Conservation (phyloP, 2,113 vertebrate species). For the Entelurus aequoreus region DNA sequence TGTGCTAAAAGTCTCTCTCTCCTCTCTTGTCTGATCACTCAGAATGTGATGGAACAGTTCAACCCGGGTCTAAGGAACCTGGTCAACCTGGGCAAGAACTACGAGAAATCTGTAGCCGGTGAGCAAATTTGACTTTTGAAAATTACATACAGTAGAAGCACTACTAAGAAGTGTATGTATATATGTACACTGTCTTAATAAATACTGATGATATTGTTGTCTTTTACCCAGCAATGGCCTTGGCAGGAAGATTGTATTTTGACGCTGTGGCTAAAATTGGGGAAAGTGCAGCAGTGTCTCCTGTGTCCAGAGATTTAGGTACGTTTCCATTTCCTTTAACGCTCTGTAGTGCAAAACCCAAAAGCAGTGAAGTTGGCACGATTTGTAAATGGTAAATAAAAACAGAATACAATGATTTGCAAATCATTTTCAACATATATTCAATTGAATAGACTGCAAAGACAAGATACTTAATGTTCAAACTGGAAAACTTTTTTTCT, state of each 20-base stretch:
- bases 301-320: slow-evolving; percentile 93
- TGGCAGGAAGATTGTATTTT: slow-evolving; percentile 92
- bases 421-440: too few species aligned
- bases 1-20: neutral
- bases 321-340: slow-evolving; percentile 57
- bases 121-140: slow-evolving; percentile 54
- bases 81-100: slow-evolving; percentile 94
- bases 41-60: slow-evolving; percentile 99
- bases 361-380: too few species aligned
- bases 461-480: too few species aligned
- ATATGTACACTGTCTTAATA: neutral
- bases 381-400: too few species aligned
- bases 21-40: slow-evolving; percentile 17
- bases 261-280: slow-evolving; percentile 94
- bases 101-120: slow-evolving; percentile 94
- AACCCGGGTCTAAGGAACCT: slow-evolving; percentile 95
- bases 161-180: neutral
- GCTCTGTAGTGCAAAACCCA: neutral
- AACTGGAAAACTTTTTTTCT: too few species aligned
- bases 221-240: slow-evolving; percentile 79
- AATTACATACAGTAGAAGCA: neutral
- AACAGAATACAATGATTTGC: too few species aligned
- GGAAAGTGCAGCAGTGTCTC: slow-evolving; percentile 86
- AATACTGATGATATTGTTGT: slow-evolving; percentile 32
- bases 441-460: too few species aligned